Evolutionary conservation across 2,797 vertebrate genomes (phyloP).

Genomic region (Spinibarbus caldwelli): DNA sequence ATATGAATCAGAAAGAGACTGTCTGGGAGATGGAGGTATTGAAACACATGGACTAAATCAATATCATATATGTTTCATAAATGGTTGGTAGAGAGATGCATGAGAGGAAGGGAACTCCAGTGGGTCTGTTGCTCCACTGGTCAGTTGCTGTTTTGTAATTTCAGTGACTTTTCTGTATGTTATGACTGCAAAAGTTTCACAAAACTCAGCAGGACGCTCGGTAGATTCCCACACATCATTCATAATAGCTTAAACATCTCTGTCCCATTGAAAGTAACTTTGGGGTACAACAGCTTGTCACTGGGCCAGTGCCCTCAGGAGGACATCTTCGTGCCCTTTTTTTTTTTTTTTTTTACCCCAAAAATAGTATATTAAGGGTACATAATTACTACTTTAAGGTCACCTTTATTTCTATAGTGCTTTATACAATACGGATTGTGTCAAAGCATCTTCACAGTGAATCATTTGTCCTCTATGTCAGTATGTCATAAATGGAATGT

Average conservation of each 20-base stretch:
- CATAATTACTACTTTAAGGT: not conserved
- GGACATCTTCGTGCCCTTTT: not conserved
- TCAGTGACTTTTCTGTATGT: not conserved
- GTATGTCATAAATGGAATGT: not conserved
- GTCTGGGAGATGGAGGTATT: conserved; percentile 2
- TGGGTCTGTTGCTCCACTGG: conserved; percentile 11
- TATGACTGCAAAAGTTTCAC: not conserved
- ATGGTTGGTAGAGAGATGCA: conserved; percentile 4
- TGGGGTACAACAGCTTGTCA: too few species aligned
- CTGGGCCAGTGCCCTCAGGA: not conserved
- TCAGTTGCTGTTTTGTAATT: conserved; percentile 2
- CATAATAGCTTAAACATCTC: not conserved
- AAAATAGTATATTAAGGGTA: not conserved
- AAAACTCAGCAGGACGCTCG: not conserved
- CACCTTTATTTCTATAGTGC: not conserved
- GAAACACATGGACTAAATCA: conserved; percentile 20
- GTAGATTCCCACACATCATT: not conserved
- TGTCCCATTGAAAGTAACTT: too few species aligned
- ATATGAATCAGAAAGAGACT: conserved; percentile 4
- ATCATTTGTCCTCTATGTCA: not conserved
- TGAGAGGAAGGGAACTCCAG: conserved; percentile 1
- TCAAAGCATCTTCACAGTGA: not conserved
- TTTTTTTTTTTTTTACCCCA: not conserved
- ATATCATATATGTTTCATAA: conserved; percentile 45
- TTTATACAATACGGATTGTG: not conserved